Percentiles rank a stretch among this genome's conserved stretches.
These are phyloP conservation scores for Lampropteryx suffumata DNA, from an alignment of 2,888 invertebrate genomes.

Conservation along the genomic window DNA sequence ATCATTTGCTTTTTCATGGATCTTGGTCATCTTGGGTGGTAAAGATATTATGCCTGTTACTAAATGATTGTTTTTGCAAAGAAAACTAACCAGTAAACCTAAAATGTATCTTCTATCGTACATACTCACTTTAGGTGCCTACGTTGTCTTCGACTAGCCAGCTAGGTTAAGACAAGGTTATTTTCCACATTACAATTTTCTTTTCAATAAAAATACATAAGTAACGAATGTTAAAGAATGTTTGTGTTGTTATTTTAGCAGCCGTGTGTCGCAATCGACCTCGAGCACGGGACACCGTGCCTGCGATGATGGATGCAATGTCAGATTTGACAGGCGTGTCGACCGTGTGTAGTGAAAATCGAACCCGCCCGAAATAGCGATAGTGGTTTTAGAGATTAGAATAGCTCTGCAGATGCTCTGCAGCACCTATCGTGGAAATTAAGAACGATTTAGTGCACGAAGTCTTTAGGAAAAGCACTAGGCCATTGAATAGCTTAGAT, in stretches of 20 bases:
- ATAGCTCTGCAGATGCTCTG: slow-evolving; percentile 1
- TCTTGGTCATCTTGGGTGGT: slow-evolving; percentile 2
- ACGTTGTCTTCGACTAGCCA: no score
- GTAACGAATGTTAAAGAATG: slow-evolving; percentile 25
- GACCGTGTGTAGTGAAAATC: slow-evolving; percentile 35
- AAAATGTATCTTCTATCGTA: no score
- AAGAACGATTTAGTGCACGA: neutral
- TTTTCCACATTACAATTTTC: slow-evolving; percentile 20
- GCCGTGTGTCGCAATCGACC: slow-evolving; percentile 44
- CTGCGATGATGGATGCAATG: slow-evolving; percentile 40
- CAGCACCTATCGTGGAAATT: neutral
- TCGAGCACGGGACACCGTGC: slow-evolving; percentile 23
- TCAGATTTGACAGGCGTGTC: slow-evolving; percentile 40
- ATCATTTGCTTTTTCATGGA: slow-evolving; percentile 11
- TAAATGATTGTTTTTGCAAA: no score
- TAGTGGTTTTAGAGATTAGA: slow-evolving; percentile 13
- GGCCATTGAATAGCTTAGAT: neutral
- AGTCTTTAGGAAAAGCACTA: neutral
- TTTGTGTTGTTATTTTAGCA: slow-evolving; percentile 36
- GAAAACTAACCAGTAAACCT: no score
- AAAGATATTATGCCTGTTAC: no score
- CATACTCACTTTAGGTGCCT: no score
- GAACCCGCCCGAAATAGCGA: slow-evolving; percentile 25
- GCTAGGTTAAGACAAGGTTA: slow-evolving; percentile 9
- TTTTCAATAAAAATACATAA: slow-evolving; percentile 30